Conservation (phyloP, 2,888 invertebrate species). For the Pardosa pseudoannulata region DNA sequence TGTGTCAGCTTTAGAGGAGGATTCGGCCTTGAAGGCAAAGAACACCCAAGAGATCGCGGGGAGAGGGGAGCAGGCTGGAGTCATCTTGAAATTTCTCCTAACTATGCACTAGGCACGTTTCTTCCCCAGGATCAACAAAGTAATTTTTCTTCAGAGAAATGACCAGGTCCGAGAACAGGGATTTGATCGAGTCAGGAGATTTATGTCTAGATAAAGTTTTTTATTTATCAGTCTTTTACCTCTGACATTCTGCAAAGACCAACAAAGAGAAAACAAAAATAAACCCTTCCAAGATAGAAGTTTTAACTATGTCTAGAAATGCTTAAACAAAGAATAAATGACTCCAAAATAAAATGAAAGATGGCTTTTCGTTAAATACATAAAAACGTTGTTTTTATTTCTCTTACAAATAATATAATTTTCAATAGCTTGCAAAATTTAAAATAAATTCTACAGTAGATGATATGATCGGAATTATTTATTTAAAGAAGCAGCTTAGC, state of each 20-base stretch:
- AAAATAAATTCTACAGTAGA: too few species aligned
- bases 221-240: not conserved
- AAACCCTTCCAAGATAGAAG: too few species aligned
- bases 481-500: too few species aligned
- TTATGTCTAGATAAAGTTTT: not conserved
- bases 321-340: too few species aligned
- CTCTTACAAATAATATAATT: too few species aligned
- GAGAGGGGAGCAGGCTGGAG: not conserved
- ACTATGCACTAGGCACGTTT: not conserved
- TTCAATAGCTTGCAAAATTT: too few species aligned
- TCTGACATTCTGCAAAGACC: not conserved
- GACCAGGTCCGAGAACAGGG: not conserved
- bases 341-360: too few species aligned
- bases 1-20: not conserved
- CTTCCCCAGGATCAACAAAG: not conserved
- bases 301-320: too few species aligned
- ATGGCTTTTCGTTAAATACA: too few species aligned
- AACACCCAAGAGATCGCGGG: not conserved
- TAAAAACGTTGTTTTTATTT: too few species aligned
- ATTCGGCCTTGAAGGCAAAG: conserved; percentile 45
- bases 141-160: not conserved
- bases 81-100: not conserved
- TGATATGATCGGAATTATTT: too few species aligned
- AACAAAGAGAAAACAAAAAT: too few species aligned
- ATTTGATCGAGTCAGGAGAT: not conserved